Percentiles rank a stretch among this genome's conserved stretches.
These are phyloP conservation scores for Holacanthella duospinosa DNA, from an alignment of 2,888 invertebrate species.

Conservation along the genomic window DNA sequence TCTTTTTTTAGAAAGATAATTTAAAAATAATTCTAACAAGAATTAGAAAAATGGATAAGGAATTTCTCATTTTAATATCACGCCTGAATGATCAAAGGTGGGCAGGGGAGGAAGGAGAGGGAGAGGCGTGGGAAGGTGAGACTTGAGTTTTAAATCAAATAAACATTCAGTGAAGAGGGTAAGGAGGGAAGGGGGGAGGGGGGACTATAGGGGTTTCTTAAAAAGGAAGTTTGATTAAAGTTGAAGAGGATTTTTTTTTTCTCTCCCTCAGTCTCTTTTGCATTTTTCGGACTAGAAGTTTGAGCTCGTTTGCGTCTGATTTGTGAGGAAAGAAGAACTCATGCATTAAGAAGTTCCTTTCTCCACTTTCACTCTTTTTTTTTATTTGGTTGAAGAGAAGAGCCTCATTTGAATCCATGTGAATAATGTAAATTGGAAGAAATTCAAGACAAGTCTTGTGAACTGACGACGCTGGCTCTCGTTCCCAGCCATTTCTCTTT, in stretches of 20 bases:
- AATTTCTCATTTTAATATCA: not conserved
- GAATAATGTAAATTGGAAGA: conserved; percentile 5
- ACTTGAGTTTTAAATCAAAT: too few species aligned
- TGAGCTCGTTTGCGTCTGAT: not conserved
- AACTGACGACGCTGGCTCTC: not conserved
- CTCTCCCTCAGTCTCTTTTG: not conserved
- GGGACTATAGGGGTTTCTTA: too few species aligned
- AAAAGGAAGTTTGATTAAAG: not conserved
- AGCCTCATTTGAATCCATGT: not conserved
- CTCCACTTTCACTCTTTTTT: not conserved
- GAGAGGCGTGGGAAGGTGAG: too few species aligned
- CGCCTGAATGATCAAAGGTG: not conserved
- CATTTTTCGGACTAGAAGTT: not conserved
- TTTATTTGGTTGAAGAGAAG: not conserved
- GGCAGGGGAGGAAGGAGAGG: too few species aligned
- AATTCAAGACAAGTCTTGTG: not conserved
- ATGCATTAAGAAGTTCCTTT: not conserved
- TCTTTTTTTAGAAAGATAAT: too few species aligned
- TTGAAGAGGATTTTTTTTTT: not conserved
- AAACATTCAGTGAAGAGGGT: too few species aligned
- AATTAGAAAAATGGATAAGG: not conserved
- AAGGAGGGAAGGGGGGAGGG: too few species aligned
- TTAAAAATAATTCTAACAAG: not conserved
- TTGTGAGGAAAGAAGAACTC: not conserved
- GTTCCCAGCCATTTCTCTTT: not conserved